Evolutionary conservation across 2,888 invertebrate species (phyloP).

Genomic region (Phytoseiulus persimilis): DNA sequence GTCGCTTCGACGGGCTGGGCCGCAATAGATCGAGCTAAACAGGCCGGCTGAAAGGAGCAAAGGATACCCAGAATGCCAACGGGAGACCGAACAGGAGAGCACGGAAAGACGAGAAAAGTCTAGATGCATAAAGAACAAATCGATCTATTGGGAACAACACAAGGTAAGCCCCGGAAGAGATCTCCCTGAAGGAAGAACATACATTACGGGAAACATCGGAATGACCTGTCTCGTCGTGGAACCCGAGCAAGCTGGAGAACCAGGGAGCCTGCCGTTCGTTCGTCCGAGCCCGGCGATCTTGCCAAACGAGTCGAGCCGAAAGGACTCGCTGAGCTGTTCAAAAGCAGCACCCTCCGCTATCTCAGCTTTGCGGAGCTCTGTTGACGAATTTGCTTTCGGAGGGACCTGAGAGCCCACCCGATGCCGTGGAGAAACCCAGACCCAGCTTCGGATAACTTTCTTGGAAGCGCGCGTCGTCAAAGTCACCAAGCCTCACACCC

Average conservation of each 20-base stretch:
- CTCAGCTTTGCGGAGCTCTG: neutral
- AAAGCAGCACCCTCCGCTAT: neutral
- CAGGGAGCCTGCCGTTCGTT: neutral
- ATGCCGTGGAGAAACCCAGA: neutral
- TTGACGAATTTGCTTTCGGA: neutral
- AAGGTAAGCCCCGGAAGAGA: neutral
- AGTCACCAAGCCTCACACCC: neutral
- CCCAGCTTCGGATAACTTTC: neutral
- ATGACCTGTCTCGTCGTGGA: neutral
- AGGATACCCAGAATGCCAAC: too few species aligned
- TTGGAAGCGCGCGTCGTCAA: neutral
- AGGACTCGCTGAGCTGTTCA: neutral
- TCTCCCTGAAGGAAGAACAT: conserved; percentile 5
- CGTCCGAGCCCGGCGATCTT: neutral
- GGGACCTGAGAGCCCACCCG: neutral
- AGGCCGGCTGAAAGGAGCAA: too few species aligned
- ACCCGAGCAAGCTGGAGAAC: neutral
- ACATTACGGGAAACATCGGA: neutral
- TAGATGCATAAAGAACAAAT: neutral
- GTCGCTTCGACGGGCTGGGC: too few species aligned
- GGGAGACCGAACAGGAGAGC: neutral
- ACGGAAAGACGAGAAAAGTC: neutral
- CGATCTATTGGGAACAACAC: conserved; percentile 5
- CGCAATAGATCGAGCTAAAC: too few species aligned
- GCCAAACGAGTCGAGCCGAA: conserved; percentile 19